A percentile compares a stretch with the other conserved stretches of the same genome.
Evolutionary conservation across 2,888 invertebrate genomes (phyloP).

Genomic region (Pterobdella sp.): DNA sequence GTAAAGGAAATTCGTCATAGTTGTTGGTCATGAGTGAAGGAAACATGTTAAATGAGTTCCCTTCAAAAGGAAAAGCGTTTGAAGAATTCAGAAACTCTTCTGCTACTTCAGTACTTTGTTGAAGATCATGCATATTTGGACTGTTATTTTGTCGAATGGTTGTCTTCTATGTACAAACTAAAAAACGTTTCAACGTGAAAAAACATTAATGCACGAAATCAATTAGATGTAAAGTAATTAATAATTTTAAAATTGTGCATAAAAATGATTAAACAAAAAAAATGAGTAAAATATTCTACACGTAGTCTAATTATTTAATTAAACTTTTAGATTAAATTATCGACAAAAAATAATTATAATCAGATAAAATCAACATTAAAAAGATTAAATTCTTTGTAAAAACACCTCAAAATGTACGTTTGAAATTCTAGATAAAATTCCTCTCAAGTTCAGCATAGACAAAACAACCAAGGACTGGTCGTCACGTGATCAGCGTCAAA

Average conservation of each 20-base stretch:
- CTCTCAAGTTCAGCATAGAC: slow-evolving; percentile 16
- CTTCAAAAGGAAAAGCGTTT: background rate
- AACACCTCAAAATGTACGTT: background rate
- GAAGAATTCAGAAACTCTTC: background rate
- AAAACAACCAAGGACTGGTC: slow-evolving; percentile 4
- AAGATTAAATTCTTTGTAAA: background rate
- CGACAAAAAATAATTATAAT: background rate
- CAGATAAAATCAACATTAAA: background rate
- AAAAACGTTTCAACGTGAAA: too few species aligned
- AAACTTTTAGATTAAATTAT: background rate
- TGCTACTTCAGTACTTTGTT: slow-evolving; percentile 7
- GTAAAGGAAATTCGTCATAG: background rate
- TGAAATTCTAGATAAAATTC: background rate
- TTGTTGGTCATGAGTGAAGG: background rate
- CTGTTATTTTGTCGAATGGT: too few species aligned
- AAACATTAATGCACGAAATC: too few species aligned
- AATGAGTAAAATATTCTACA: background rate
- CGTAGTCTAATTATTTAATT: background rate
- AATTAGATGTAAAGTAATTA: too few species aligned
- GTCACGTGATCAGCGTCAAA: background rate
- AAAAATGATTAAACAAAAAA: too few species aligned
- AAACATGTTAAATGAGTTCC: background rate
- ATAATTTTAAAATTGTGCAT: too few species aligned
- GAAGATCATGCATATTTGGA: background rate
- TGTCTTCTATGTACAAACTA: too few species aligned